Evolutionary conservation across 2,113 vertebrate species (phyloP).

Genomic region (Thamnophis sirtalis): DNA sequence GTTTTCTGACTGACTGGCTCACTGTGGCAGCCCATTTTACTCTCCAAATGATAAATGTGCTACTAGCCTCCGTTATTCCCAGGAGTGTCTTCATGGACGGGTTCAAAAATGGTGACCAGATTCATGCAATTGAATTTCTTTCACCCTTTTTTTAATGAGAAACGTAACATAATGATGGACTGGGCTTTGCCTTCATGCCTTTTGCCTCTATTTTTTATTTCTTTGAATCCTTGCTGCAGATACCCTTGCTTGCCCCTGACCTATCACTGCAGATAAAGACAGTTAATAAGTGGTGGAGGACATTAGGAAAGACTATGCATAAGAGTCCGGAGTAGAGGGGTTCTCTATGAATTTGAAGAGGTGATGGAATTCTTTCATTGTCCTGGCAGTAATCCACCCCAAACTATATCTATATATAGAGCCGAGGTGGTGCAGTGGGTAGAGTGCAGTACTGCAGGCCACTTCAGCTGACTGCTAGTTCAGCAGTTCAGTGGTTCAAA

Average conservation of each 20-base stretch:
- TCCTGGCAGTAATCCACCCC: not conserved
- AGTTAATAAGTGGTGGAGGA: not conserved
- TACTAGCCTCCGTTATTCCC: not conserved
- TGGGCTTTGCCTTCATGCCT: not conserved
- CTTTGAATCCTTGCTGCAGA: not conserved
- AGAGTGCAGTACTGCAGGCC: too few species aligned
- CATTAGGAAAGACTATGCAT: not conserved
- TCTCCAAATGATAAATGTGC: not conserved
- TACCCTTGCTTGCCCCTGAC: not conserved
- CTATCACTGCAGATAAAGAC: not conserved
- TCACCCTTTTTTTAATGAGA: not conserved
- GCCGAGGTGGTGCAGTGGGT: too few species aligned
- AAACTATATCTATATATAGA: too few species aligned
- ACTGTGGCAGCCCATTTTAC: not conserved
- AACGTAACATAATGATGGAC: not conserved
- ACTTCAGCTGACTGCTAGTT: too few species aligned
- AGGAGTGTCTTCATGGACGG: not conserved
- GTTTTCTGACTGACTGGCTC: not conserved
- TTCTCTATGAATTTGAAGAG: not conserved
- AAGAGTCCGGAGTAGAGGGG: not conserved
- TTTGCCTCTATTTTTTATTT: not conserved
- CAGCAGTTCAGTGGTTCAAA: too few species aligned
- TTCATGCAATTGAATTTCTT: not conserved
- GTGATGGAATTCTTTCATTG: not conserved
- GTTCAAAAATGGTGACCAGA: not conserved